Conservation (phyloP, 2,113 vertebrate genomes). For the Upupa epops region DNA sequence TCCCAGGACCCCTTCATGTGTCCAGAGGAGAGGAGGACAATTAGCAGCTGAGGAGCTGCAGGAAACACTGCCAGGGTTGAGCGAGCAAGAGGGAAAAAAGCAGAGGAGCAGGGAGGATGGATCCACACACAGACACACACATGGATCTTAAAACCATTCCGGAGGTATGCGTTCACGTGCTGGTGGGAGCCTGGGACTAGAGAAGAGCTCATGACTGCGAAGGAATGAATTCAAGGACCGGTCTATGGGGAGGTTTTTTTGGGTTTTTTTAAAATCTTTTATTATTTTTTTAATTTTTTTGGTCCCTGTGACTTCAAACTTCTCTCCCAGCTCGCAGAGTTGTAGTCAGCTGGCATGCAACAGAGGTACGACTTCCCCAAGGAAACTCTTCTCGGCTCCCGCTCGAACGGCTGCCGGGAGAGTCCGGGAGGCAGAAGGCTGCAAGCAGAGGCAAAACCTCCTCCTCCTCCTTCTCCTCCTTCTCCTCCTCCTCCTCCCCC, state of each 20-base stretch:
- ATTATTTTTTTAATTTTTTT: too few relatives aligned
- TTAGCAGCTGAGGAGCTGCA: constrained; percentile 53
- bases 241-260: constrained; percentile 55
- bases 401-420: constrained; percentile 53
- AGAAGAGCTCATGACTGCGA: constrained; percentile 43
- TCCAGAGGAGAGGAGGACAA: neutral
- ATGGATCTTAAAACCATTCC: constrained; percentile 59
- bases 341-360: constrained; percentile 66
- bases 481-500: neutral
- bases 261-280: too few relatives aligned
- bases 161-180: constrained; percentile 44
- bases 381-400: constrained; percentile 49
- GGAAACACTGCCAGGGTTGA: constrained; percentile 52
- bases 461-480: constrained; percentile 6
- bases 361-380: constrained; percentile 58
- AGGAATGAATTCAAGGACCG: constrained; percentile 52
- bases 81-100: constrained; percentile 43
- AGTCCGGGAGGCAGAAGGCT: constrained; percentile 17
- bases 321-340: constrained; percentile 46
- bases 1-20: constrained; percentile 21
- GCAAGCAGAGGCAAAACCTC: constrained; percentile 30
- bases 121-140: too few relatives aligned
- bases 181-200: constrained; percentile 40
- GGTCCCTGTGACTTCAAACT: constrained; percentile 63
- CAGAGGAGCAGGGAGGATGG: neutral